Base-by-base conservation (phyloP, 1,140 invertebrate species). In the Drosophila ohnishii region DNA sequence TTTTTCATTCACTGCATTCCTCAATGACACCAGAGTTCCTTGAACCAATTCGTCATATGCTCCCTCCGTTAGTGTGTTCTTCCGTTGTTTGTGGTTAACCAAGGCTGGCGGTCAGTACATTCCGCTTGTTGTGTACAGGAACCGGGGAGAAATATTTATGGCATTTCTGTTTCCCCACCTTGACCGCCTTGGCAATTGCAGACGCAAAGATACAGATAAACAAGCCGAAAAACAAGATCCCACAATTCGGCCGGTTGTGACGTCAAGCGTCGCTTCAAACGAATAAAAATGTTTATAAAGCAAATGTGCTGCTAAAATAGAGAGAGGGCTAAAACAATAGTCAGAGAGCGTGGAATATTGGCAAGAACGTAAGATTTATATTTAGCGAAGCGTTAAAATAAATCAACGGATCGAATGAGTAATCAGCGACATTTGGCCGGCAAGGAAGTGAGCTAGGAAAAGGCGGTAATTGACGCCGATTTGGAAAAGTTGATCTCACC, bases 201-300 rank as follows among this genome's bases (percentile, higher is more conserved):
- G 45, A 61, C 32, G 19, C 35, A 48, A 45, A 58, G 53, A 55
- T 55, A 55, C 34, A 58, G 63, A 55, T 32, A 67, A 61, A 61
- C 22, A 73, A 22, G 14, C 7, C 44, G 2, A 53, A 63, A 39
- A 58, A 62, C 13, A 58, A 57, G 44, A 70, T 58, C 34, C 40
- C 28, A 47, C 10, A 70, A 19, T 37, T 70, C 39, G 42, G 50
- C 50, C 50, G 57, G 32, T 35, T 55, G 50, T 84, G 80, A 84
- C 80, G 80, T 83, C 80, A 83, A 61, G 28, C 14, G 39, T 45
- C 51, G 44, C 50, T 50, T 40, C 57, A 51, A 60, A 45, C 57
- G 48, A 32, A 22, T 7, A 47, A 47, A 72, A 77, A 73, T 83
- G 80, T 83, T 80, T 83, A 80, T 69, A 61, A 59, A 66, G 53